Evolutionary conservation across 2,113 vertebrate species (phyloP), one percentile per base, ranked within the genome.

Genomic region (Pogona vitticeps): DNA sequence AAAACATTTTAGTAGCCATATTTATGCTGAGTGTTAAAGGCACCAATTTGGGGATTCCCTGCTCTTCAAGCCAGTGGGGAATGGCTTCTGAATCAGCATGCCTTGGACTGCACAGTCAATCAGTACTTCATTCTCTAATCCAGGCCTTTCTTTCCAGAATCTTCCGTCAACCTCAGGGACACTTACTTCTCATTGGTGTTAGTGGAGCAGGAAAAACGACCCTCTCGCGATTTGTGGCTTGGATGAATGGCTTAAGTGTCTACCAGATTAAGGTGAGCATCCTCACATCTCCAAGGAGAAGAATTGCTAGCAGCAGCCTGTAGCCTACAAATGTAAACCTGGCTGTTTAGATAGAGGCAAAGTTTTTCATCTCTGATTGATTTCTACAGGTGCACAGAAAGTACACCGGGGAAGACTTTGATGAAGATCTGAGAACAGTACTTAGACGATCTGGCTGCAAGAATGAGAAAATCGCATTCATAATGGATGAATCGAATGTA

Each of bases 401-500:
- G 89, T 99, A 99, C 33, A 99, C 98, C 0, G 98, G 99, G 3
- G 99, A 99, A 91, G 99, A 99, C 96, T 99, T 99, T 80, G 99
- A 99, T 76, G 99, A 99, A 93, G 99, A 99, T 83, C 95, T 99
- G 20, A 96, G 99, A 61, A 98, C 98, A 0, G 99, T 99, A n/a
- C 86, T 99, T 90, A 97, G 99, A 72, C 98, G 99, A 26, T 99
- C 99, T 0, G 99, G 99, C 82, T 99, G 99, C 91, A 99, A 99
- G 92, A 99, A 99, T 36, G 98, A 99, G 89, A 99, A 99, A 94
- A 99, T 99, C 17, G 98, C 98, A 0, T 99, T 99, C 91, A 99
- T 99, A 91, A 99, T 99, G 99, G 99, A 99, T 68, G 99, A 99
- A 72, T 99, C 99, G 56, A 99, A 99, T 0, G 98, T 99, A 26